Evolutionary conservation across 2,888 invertebrate species (phyloP), one percentile per base, ranked within the genome.

Genomic region (Dryomyza anilis): DNA sequence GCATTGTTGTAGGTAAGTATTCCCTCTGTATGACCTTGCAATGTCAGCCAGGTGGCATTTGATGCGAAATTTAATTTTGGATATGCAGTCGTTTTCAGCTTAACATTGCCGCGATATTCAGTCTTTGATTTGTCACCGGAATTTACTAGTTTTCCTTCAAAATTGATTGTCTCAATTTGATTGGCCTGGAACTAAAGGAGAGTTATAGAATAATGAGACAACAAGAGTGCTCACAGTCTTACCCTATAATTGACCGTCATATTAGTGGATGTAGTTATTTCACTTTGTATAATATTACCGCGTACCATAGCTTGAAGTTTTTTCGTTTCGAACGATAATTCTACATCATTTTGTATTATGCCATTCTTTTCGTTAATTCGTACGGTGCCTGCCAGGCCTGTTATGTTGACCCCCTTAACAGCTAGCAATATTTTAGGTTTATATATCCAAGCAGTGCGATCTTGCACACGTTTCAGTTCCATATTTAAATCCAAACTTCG

Each of bases 301-400:
- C 87, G 84, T n/a, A 93, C 82, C 69, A 88, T 86, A 53, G 92
- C 92, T 63, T 88, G 88, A 0, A 94, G 83, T 69, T 89, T 88
- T 74, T 91, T 92, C 0, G 93, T 94, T 83, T 91, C 89, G 76
- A 94, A 93, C 56, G 89, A 89, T 10, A 92, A 81, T 67, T 89
- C 86, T 8, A 94, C 87, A 70, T 93, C 92, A 76, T 90, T 91
- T 77, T 94, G 93, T 0, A 89, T 89, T 23, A 92, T 87, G 2
- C 90, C 90, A 69, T 86, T 88, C 80, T 91, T 91, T 45, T 86
- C 86, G 12, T 87, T 86, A 67, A 86, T 85, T 72, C 87, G 86
- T 16, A 90, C 81, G 0, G 85, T 84, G 53, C 90, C 90, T 1
- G 78, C 83, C 7, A 93, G 78, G 66, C 90, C 91, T 0, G 91